Evolutionary conservation across 35 echinoderm and acorn worm genomes (phyloP), one percentile per base, ranked within the genome.

Genomic region (Apostichopus japonicus): DNA sequence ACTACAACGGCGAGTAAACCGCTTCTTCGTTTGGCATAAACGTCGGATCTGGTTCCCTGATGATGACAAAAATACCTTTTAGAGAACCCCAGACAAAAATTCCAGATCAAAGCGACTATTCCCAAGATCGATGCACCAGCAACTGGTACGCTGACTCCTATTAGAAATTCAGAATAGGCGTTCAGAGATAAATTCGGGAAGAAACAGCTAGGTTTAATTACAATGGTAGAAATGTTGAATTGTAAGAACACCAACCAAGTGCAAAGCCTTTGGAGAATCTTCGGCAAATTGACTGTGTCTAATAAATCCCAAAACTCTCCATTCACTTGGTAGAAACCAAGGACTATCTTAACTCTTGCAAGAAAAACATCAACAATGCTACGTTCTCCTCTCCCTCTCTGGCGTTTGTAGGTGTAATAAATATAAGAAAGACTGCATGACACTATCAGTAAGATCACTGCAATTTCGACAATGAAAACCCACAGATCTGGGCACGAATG

Each of bases 151-250:
- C 56, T 23, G 51, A 89, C 86, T 21, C 14, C 86, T 11, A 87
- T 13, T 4, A 87, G 14, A 54, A 89, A 89, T 44, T 65, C 23
- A 65, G 21, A 23, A 54, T 89, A 89, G 2, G 86, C 10, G 59
- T 59, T 24, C 7, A 89, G 6, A 11, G 57, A 27, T 9, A 89
- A 23, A 1, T 33, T 52, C 5, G 86, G 86, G 33, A 89, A 72
- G 15, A 63, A 94, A 65, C 93, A 94, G 19, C 93, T 78, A 4
- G 93, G 93, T 63, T 90, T 94, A 5, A 78, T 65, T 24, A 94
- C 2, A 8, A 94, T 17, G 14, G 54, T 19, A 8, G 83, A 78
- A 23, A 94, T 53, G n/a, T 90, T 79, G 57, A 90, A 63, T 51
- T 90, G 82, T 17, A 94, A 10, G 15, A 79, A 33, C 21, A 23